Percentiles rank a stretch among this genome's conserved stretches.
These are phyloP conservation scores for Ellobium chinense DNA, from an alignment of 2,888 invertebrate genomes.

Conservation along the genomic window DNA sequence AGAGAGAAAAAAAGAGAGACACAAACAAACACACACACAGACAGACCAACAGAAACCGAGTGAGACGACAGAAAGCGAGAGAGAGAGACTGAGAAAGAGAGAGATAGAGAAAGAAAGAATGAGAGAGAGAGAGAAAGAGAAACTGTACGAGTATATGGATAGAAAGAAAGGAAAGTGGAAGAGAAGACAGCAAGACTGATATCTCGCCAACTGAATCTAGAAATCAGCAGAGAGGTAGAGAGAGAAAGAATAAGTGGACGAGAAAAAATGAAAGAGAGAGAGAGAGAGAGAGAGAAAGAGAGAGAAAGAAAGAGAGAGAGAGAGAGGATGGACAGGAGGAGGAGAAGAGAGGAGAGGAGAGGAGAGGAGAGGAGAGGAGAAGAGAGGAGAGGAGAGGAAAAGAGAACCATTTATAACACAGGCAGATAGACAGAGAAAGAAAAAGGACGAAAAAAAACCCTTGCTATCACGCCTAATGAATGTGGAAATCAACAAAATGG, in stretches of 20 bases:
- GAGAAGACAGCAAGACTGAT: not conserved
- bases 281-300: not conserved
- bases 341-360: constrained; percentile 1
- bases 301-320: not conserved
- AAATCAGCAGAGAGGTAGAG: not conserved
- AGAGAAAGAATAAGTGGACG: not conserved
- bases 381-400: not conserved
- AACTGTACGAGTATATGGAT: not conserved
- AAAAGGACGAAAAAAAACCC: too few relatives aligned
- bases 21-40: not conserved
- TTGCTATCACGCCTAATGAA: too few relatives aligned
- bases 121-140: not conserved
- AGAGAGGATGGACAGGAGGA: constrained; percentile 5
- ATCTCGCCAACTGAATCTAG: too few relatives aligned
- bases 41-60: not conserved
- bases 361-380: not conserved
- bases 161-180: not conserved
- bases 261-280: constrained; percentile 8
- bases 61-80: not conserved
- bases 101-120: not conserved
- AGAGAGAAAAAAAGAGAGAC: not conserved
- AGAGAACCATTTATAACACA: not conserved
- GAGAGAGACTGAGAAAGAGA: not conserved
- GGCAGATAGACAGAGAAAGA: not conserved
- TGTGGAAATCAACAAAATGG: too few relatives aligned